Percentiles rank a stretch among this genome's conserved stretches.
phyloP scores from a whole-genome alignment of 2,797 vertebrate species.

The Karalla daura region DNA sequence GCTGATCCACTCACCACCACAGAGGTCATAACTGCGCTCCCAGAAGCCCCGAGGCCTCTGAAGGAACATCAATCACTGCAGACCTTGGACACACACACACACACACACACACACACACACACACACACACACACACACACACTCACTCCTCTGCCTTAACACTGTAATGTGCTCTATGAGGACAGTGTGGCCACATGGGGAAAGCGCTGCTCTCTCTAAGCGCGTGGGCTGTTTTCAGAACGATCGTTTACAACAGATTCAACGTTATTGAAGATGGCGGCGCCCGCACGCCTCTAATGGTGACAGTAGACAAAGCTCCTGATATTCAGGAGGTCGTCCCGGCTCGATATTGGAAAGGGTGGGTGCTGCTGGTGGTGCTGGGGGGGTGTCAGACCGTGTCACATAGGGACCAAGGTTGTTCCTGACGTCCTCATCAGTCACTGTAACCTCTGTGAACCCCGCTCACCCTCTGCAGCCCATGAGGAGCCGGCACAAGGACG shows the following conservation, averaged over 20 bases:
- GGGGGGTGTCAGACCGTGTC: neutral
- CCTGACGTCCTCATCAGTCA: slow-evolving; percentile 49
- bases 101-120: slow-evolving; percentile 52
- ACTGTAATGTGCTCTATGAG: slow-evolving; percentile 45
- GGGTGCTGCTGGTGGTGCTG: no score
- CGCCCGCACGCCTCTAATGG: neutral
- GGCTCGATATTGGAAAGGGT: neutral
- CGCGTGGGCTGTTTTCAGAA: neutral
- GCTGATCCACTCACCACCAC: slow-evolving; percentile 67
- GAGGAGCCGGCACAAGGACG: slow-evolving; percentile 21
- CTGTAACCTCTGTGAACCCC: slow-evolving; percentile 1
- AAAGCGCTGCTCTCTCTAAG: slow-evolving; percentile 20
- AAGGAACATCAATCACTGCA: slow-evolving; percentile 77
- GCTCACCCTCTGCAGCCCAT: slow-evolving; percentile 5
- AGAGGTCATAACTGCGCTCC: slow-evolving; percentile 72
- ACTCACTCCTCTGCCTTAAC: slow-evolving; percentile 38
- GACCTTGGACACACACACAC: slow-evolving; percentile 59
- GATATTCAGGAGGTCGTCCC: neutral
- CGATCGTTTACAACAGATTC: neutral
- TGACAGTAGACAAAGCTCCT: neutral
- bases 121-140: slow-evolving; percentile 46
- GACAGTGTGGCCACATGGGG: slow-evolving; percentile 6
- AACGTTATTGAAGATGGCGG: neutral
- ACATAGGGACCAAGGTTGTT: slow-evolving; percentile 49
- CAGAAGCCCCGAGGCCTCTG: slow-evolving; percentile 69